Conservation (phyloP, 2,888 invertebrate genomes). For the Theretra japonica region DNA sequence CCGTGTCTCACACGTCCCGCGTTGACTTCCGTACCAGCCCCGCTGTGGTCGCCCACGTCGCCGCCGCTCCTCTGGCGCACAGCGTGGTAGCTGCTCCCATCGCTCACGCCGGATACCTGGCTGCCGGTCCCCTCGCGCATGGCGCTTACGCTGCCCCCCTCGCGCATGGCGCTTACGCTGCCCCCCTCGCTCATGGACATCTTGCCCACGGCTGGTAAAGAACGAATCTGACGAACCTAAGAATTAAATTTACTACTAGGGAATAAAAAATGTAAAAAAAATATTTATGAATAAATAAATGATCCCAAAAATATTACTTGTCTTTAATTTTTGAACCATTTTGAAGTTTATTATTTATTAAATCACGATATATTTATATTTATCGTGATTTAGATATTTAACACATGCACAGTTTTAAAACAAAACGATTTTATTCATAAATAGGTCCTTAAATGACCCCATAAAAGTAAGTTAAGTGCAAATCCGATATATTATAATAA, state of each 20-base stretch:
- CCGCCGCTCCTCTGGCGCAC: constrained; percentile 49
- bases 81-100: constrained; percentile 49
- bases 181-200: constrained; percentile 53
- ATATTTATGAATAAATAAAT: constrained; percentile 51
- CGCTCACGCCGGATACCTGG: constrained; percentile 40
- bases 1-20: constrained; percentile 81
- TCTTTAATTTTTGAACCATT: not conserved
- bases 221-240: constrained; percentile 69
- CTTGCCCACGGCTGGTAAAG: constrained; percentile 70
- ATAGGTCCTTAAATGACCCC: no score
- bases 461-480: no score
- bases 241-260: constrained; percentile 48
- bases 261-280: constrained; percentile 53
- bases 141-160: constrained; percentile 44
- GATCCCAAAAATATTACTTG: constrained; percentile 34
- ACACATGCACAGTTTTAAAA: no score
- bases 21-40: constrained; percentile 64
- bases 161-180: constrained; percentile 40
- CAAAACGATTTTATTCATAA: no score
- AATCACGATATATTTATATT: not conserved
- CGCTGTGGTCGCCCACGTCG: constrained; percentile 54
- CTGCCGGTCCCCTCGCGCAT: constrained; percentile 44
- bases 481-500: no score
- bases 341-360: not conserved
- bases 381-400: no score